Conservation (phyloP, 1,140 invertebrate species). For the Cataglyphis hispanica region DNA sequence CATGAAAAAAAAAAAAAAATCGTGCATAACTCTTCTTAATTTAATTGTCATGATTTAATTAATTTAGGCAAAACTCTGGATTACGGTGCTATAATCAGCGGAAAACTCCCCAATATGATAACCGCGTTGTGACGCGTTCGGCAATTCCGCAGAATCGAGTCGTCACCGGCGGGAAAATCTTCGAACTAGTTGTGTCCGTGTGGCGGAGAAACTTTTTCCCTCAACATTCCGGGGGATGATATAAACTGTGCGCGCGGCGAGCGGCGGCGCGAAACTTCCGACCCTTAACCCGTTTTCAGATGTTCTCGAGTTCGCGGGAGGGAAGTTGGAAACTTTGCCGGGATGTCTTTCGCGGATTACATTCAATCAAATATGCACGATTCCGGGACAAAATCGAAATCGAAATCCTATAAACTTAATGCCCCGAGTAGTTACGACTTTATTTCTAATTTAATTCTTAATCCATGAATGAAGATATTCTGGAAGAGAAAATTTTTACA, state of each 20-base stretch:
- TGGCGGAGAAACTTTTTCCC: slow-evolving; percentile 53
- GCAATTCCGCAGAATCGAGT: slow-evolving; percentile 44
- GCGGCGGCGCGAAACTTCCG: slow-evolving; percentile 60
- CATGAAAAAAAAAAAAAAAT: background rate
- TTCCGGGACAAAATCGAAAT: slow-evolving; percentile 47
- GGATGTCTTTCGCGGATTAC: slow-evolving; percentile 52
- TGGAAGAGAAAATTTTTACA: background rate
- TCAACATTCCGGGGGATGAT: slow-evolving; percentile 59
- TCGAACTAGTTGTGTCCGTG: slow-evolving; percentile 57
- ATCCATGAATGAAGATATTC: background rate
- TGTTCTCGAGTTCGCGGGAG: slow-evolving; percentile 61
- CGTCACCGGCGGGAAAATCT: slow-evolving; percentile 47
- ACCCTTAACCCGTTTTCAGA: slow-evolving; percentile 64
- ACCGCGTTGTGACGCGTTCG: slow-evolving; percentile 29
- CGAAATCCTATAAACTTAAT: slow-evolving; percentile 51
- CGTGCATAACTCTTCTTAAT: slow-evolving; percentile 1
- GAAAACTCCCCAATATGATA: slow-evolving; percentile 3
- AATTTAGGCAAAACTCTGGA: background rate
- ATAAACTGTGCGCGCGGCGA: slow-evolving; percentile 58
- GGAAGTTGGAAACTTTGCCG: slow-evolving; percentile 56
- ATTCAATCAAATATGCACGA: slow-evolving; percentile 57
- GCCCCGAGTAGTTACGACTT: background rate
- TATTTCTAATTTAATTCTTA: slow-evolving; percentile 10
- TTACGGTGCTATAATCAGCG: slow-evolving; percentile 7
- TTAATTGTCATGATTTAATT: background rate